Evolutionary conservation across 1,140 invertebrate species (phyloP), one percentile per base, ranked within the genome.

Genomic region (Drosophila navojoa): DNA sequence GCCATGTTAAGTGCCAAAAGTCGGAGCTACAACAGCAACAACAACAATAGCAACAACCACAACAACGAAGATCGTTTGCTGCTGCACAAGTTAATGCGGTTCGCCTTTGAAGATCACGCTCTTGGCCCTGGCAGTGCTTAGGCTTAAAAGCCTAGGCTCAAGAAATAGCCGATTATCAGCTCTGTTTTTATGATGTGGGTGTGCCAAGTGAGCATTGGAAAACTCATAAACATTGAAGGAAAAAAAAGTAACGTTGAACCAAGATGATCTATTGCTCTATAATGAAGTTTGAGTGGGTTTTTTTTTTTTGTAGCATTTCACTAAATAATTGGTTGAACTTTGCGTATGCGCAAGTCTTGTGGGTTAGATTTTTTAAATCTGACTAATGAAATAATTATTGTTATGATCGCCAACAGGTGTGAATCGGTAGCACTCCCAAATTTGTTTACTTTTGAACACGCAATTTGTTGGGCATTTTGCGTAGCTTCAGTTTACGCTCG

Each of bases 1-100:
- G 82, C 61, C 82, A 86, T 42, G 73, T 82, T 86, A 81, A 86
- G 82, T 86, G 77, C 69, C 77, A 73, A 79, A 70, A 70, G 66
- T 27, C 58, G 66, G 47, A 76, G 60, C 52, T 59, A 66, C 16
- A 35, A 27, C 47, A 54, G 19, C 25, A 49, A 64, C 44, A 69
- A 61, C 27, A 55, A 52, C 49, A 54, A 35, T 25, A 50, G 1
- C 19, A 22, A 22, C 27, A 55, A 59, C 49, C 42, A 35, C 32
- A 50, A 52, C 40, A 53, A 57, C 35, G 57, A 66, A 44, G 73
- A 79, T 75, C 71, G 84, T 82, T 87, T 68, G 84, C 71, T 64
- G 73, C 64, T 79, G 71, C 32, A 76, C 35, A 53, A 59, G 74
- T 52, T 63, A 52, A 55, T 57, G 67, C 53, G 59, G 71, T 16